Percentiles rank a stretch among this genome's conserved stretches.
Conservation (phyloP, 2,113 vertebrate genomes). For the Puntigrus tetrazona region DNA sequence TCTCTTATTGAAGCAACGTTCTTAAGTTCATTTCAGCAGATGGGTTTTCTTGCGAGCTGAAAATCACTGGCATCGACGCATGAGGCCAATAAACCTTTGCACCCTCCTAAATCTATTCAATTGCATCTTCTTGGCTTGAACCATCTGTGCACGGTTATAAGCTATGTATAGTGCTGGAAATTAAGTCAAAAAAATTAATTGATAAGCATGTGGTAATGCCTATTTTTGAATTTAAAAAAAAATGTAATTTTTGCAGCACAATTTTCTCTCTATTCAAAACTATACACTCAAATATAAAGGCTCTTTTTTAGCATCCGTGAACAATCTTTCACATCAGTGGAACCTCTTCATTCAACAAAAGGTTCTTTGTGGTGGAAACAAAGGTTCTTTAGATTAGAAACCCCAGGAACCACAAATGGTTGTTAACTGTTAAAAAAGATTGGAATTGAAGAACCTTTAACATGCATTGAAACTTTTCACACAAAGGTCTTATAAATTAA, state of each 20-base stretch:
- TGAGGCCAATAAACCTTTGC: background rate
- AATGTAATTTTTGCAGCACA: background rate
- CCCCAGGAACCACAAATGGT: no score
- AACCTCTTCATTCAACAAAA: no score
- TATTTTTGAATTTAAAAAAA: background rate
- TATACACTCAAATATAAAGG: background rate
- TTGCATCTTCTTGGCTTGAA: background rate
- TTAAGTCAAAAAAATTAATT: background rate
- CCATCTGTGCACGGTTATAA: background rate
- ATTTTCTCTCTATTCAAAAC: background rate
- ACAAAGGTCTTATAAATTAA: no score
- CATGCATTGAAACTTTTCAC: no score
- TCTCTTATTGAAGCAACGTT: background rate
- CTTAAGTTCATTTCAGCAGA: conserved; percentile 6
- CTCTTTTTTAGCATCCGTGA: background rate
- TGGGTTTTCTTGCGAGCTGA: background rate
- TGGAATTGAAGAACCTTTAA: no score
- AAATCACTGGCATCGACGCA: background rate
- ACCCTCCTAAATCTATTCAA: conserved; percentile 7
- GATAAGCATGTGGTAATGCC: background rate
- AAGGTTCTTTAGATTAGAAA: no score
- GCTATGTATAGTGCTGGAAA: background rate
- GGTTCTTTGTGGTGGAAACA: no score
- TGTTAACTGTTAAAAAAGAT: no score
- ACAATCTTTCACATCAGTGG: no score